Base-by-base conservation (phyloP, 2,797 vertebrate species). In the Apodemus agrarius region DNA sequence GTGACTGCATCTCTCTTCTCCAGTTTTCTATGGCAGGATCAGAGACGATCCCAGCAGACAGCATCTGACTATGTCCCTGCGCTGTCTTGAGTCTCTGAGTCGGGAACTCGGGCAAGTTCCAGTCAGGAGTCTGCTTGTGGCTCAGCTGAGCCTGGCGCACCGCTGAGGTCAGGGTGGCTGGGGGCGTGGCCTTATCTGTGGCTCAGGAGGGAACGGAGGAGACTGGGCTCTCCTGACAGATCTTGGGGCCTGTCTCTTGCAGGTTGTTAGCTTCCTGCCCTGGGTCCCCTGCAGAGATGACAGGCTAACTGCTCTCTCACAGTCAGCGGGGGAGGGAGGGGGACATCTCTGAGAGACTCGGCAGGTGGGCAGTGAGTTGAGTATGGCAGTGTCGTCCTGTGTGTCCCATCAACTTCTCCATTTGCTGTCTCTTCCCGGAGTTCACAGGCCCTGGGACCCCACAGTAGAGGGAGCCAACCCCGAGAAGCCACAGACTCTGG, bases 151-250 rank as follows among this genome's bases (percentile, higher is more conserved):
- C 17, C 0, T 34, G 69, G 19, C 24, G 14, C 29, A 46, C 24
- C 46, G 21, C 17, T 74, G 3, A 7, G 17, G 1, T 1, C 1
- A 10, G 67, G 17, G 34, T 49, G 0, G 2, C 67, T 43, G 1
- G 49, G 83, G 14, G 24, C n/a, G 1, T 6, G 10, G 34, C 67
- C 22, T 86, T 49, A 16, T 54, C 83, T 2, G 29, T 29, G 37
- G 29, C 43, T 22, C 17, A 9, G 19, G 22, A 7, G 40, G 40
- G 49, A 40, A 80, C 26, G 8, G 3, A 6, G 0, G 6, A 8
- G 0, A 17, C 22, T 1, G 17, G 10, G 67, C 6, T 61, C 4
- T 29, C 0, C 0, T 5, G 37, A n/a, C 0, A 8, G 7, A n/a
- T 26, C 46, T 46, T 19, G 61, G n/a, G 40, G 52, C 31, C 14